These are phyloP conservation scores for Patella depressa DNA, from an alignment of 2,888 invertebrate genomes.

Conservation along the genomic window DNA sequence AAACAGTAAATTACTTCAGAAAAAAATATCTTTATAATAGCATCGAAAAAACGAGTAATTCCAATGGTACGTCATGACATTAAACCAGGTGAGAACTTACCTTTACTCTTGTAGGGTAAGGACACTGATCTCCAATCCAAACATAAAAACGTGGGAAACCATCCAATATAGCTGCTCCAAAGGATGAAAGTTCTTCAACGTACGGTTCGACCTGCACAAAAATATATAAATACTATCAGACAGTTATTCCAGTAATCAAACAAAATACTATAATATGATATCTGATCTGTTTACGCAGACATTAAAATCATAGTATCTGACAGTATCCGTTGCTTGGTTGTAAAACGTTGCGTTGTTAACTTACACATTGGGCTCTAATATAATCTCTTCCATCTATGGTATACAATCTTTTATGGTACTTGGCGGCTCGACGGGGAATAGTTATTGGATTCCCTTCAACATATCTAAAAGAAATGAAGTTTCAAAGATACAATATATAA, in stretches of 20 bases:
- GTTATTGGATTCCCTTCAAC: conserved; percentile 50
- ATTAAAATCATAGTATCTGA: no score
- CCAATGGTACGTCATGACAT: no score
- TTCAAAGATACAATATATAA: no score
- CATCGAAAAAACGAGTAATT: no score
- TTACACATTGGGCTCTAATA: conserved; percentile 51
- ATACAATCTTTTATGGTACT: conserved; percentile 53
- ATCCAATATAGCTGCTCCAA: conserved; percentile 48
- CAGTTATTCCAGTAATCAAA: no score
- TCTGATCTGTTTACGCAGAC: no score
- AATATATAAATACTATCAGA: neutral
- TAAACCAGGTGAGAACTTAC: conserved; percentile 28
- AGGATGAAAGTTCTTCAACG: conserved; percentile 34
- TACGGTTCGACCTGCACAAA: conserved; percentile 41
- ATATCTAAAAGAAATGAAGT: conserved; percentile 38
- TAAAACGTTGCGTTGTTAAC: conserved; percentile 17
- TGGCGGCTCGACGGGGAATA: conserved; percentile 34
- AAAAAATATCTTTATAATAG: no score
- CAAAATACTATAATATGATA: no score
- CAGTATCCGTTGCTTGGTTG: neutral
- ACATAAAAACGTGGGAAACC: conserved; percentile 58
- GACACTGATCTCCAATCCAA: conserved; percentile 51
- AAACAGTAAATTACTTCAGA: no score
- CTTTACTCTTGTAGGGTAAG: conserved; percentile 47
- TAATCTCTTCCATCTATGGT: conserved; percentile 48